Percentiles rank a stretch among this genome's conserved stretches.
These are phyloP conservation scores for Piaya cayana DNA, from an alignment of 2,113 vertebrate genomes.

Conservation along the genomic window DNA sequence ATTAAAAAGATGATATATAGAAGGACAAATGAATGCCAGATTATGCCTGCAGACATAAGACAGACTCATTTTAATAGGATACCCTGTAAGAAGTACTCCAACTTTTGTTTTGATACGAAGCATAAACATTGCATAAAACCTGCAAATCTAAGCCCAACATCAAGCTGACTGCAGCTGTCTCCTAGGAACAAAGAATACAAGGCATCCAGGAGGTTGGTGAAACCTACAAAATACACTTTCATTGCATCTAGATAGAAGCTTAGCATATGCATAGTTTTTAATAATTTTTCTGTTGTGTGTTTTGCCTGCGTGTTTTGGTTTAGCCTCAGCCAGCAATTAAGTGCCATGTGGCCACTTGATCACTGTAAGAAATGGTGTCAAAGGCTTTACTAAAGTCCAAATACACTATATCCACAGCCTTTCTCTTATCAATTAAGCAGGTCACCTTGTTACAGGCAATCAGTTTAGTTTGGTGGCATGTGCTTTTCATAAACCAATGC, in stretches of 20 bases:
- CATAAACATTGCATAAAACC: neutral
- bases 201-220: neutral
- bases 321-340: too few relatives aligned
- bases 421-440: too few relatives aligned
- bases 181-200: neutral
- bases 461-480: too few relatives aligned
- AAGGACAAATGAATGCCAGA: neutral
- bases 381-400: too few relatives aligned
- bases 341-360: too few relatives aligned
- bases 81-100: neutral
- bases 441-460: too few relatives aligned
- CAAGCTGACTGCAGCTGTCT: neutral
- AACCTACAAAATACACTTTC: neutral
- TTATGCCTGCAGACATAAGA: neutral
- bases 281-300: neutral
- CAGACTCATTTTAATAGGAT: neutral
- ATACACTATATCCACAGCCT: too few relatives aligned
- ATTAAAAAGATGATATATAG: neutral
- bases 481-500: too few relatives aligned
- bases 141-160: fast-evolving
- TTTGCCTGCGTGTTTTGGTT: neutral
- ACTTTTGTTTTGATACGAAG: neutral
- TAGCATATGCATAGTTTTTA: neutral
- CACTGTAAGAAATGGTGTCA: too few relatives aligned
- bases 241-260: neutral